phyloP scores from a whole-genome alignment of 2,797 vertebrate genomes.

The Cottoperca gobio region DNA sequence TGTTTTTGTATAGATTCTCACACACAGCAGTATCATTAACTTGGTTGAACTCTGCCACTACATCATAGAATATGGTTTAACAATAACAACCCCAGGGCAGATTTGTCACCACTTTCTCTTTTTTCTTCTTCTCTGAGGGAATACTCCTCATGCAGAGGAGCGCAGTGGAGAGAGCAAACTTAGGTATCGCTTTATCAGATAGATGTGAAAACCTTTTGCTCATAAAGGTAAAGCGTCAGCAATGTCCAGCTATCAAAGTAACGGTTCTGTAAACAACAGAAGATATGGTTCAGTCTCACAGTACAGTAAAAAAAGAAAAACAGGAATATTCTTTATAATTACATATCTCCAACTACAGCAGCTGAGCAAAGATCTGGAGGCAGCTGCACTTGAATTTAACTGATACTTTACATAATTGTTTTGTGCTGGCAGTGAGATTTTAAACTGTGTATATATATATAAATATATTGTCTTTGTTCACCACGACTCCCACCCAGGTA shows the following conservation, averaged over 20 bases:
- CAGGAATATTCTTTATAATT: conserved; percentile 5
- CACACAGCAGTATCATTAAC: conserved; percentile 66
- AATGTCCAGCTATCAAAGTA: conserved; percentile 67
- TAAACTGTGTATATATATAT: conserved; percentile 51
- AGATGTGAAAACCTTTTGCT: conserved; percentile 53
- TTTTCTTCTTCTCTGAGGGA: conserved; percentile 28
- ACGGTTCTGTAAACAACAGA: conserved; percentile 24
- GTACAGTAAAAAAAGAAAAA: conserved; percentile 1
- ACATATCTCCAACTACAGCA: conserved; percentile 40
- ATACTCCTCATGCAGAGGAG: conserved; percentile 49
- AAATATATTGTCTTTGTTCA: conserved; percentile 49
- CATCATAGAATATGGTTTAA: conserved; percentile 66
- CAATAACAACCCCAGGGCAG: conserved; percentile 70
- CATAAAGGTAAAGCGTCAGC: conserved; percentile 56
- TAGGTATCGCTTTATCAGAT: conserved; percentile 60
- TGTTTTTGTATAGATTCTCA: conserved; percentile 47
- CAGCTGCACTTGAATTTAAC: conserved; percentile 52
- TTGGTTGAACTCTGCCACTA: conserved; percentile 71
- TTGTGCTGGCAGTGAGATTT: conserved; percentile 53
- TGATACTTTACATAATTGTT: conserved; percentile 63
- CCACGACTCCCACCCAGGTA: conserved; percentile 50
- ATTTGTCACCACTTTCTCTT: conserved; percentile 71
- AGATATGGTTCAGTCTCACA: conserved; percentile 31
- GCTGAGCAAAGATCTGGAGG: conserved; percentile 41
- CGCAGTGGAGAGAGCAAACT: conserved; percentile 44